Evolutionary conservation across 2,888 invertebrate genomes (phyloP), one percentile per base, ranked within the genome.

Genomic region (Euplexia lucipara): DNA sequence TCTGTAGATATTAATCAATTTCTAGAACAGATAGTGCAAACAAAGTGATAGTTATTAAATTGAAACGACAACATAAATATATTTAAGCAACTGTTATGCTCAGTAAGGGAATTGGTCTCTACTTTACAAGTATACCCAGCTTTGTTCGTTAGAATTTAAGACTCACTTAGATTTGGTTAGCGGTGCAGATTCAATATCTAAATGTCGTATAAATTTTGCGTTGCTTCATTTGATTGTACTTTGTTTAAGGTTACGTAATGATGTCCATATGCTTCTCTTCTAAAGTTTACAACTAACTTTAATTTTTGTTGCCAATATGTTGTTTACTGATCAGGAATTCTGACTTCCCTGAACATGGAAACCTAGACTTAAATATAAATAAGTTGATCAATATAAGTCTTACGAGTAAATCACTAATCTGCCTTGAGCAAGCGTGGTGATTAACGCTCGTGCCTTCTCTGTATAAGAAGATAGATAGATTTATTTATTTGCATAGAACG

Each of bases 131-230:
- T 30, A 5, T 30, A 10, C 18, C 39, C 6, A 18, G 54, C 51
- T 53, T 73, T 66, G 59, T 67, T 56, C 47, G 16, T 8, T 37
- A 58, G n/a, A 73, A 77, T 73, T 73, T 77, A 77, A 65, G 73
- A 77, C 77, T 51, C 26, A 54, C 77, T 48, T 60, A 60, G 48
- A 60, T 59, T 66, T 58, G 14, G 53, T 63, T 70, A 22, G 10
- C 42, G 20, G 30, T 22, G 56, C 54, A 56, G 67, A 73, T 74
- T 78, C 47, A 56, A 74, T 74, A 73, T 60, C 68, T 57, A 59
- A 65, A 44, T n/a, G 78, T 66, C 59, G 32, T 26, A 61, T 77
- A 70, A 65, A 61, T 68, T 47, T n/a, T 35, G 30, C 41, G 14
- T 61, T 57, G 14, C 39, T 58, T 59, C 51, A 66, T 77, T 75